phyloP scores from a whole-genome alignment of 2,113 vertebrate species.

The Xiphorhynchus elegans region DNA sequence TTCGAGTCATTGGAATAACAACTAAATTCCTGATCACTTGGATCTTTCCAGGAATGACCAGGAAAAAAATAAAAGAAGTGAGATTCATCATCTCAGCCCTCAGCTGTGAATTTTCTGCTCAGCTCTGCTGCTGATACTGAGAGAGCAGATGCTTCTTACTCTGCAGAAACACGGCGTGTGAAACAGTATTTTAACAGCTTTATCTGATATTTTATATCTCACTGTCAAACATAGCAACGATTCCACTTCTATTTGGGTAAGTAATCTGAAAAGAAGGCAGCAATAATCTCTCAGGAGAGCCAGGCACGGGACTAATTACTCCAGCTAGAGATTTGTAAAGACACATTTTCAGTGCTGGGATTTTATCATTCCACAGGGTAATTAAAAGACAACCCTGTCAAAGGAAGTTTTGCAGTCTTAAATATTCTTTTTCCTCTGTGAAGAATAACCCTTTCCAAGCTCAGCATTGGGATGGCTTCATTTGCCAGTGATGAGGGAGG shows the following conservation, averaged over 20 bases:
- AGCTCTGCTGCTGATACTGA: neutral
- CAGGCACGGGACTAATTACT: conserved; percentile 67
- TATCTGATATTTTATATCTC: conserved; percentile 68
- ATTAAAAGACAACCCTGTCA: conserved; percentile 67
- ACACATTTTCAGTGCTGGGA: conserved; percentile 62
- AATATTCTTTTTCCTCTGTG: neutral
- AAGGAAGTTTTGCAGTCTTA: conserved; percentile 46
- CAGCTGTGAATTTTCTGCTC: conserved; percentile 56
- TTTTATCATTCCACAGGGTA: conserved; percentile 67
- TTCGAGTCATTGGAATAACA: neutral
- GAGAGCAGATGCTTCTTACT: conserved; percentile 63
- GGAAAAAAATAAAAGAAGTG: neutral
- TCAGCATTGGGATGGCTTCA: neutral
- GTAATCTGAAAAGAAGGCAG: conserved; percentile 69
- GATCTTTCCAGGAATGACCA: conserved; percentile 36
- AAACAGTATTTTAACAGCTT: conserved; percentile 69
- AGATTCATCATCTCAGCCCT: conserved; percentile 31
- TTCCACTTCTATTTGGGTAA: conserved; percentile 69
- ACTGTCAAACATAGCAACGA: conserved; percentile 67
- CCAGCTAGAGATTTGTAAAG: conserved; percentile 67
- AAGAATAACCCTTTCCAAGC: conserved; percentile 40
- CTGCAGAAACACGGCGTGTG: conserved; percentile 10
- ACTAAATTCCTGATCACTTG: neutral
- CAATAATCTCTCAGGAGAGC: conserved; percentile 69
- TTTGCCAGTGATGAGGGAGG: neutral